phyloP scores from a whole-genome alignment of 2,797 vertebrate species.

The Cossypha polioptera region DNA sequence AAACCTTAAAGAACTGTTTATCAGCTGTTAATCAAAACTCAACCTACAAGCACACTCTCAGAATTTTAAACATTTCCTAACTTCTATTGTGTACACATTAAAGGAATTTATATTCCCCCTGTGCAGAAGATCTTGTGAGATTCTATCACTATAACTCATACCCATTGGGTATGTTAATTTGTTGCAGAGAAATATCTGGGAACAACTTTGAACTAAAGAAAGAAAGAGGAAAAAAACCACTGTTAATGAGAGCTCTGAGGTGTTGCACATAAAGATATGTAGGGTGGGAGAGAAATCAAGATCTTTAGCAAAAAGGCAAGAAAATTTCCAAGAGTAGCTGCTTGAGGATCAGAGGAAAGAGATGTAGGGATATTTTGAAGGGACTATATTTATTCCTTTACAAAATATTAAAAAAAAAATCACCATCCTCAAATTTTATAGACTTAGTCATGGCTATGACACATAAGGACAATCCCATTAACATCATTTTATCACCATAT shows the following conservation, averaged over 20 bases:
- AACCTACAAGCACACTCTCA: neutral
- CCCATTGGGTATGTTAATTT: neutral
- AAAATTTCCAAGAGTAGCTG: neutral
- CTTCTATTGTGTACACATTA: neutral
- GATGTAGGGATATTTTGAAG: neutral
- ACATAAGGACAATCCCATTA: neutral
- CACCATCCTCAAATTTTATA: neutral
- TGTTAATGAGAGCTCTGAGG: neutral
- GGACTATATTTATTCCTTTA: neutral
- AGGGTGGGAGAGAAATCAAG: neutral
- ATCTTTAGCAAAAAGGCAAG: neutral
- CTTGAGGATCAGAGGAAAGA: neutral
- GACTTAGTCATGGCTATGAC: neutral
- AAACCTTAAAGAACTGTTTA: neutral
- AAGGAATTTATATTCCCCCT: constrained; percentile 26
- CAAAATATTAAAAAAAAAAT: neutral
- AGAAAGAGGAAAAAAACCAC: neutral
- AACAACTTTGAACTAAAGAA: neutral
- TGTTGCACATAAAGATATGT: neutral
- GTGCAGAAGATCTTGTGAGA: neutral
- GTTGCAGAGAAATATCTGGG: neutral
- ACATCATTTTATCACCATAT: neutral
- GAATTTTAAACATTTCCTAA: constrained; percentile 8
- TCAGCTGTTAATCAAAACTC: constrained; percentile 29
- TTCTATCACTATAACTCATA: neutral